Conservation (phyloP, 2,113 vertebrate species). For the Rhinoptilus africanus region DNA sequence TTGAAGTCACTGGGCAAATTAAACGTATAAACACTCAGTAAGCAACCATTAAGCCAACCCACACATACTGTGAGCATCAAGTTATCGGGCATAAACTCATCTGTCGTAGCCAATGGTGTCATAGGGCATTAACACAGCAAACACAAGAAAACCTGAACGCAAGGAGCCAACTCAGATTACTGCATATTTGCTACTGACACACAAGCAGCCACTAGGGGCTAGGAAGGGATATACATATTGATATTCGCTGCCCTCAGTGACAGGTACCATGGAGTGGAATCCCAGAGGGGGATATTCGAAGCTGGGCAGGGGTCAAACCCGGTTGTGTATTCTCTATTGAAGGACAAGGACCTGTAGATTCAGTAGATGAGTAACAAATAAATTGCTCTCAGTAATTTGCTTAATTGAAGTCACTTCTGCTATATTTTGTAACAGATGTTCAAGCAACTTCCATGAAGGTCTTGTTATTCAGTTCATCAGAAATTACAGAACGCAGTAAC, state of each 20-base stretch:
- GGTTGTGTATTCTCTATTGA: not conserved
- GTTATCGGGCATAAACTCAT: accelerated
- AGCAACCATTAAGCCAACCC: not conserved
- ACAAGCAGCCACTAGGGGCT: not conserved
- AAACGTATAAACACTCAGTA: not conserved
- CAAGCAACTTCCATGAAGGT: not conserved
- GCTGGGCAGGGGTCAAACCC: not conserved
- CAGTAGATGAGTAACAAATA: not conserved
- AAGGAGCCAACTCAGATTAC: not conserved
- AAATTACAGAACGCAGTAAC: not conserved
- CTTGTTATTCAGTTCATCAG: not conserved
- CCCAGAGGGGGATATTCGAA: not conserved
- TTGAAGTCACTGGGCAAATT: not conserved
- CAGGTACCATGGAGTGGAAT: not conserved
- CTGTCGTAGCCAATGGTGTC: not conserved
- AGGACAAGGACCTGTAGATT: not conserved
- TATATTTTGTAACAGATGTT: not conserved
- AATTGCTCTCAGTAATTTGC: not conserved
- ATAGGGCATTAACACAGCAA: not conserved
- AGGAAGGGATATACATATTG: not conserved
- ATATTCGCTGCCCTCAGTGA: not conserved
- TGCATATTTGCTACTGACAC: not conserved
- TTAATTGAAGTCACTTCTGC: not conserved
- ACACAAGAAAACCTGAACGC: not conserved
- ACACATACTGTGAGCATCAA: not conserved